Evolutionary conservation across 2,113 vertebrate genomes (phyloP), one percentile per base, ranked within the genome.

Genomic region (Lamprologus lemairii): DNA sequence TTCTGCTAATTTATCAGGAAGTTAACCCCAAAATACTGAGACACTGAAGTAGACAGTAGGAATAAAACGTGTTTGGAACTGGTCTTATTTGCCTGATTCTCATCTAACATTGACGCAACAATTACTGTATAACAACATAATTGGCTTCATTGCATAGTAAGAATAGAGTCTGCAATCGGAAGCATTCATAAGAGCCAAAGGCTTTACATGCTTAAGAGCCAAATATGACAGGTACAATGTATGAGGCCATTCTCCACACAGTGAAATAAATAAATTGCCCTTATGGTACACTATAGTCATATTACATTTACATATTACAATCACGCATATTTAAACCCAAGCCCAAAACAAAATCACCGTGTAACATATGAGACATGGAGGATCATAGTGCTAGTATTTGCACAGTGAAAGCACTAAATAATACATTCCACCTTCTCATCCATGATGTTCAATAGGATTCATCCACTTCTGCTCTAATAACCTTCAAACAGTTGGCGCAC

Each of bases 401-500:
- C 42, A 63, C 13, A 53, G 14, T 19, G 35, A 40, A 71, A 42
- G n/a, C n/a, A 6, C 45, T 19, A 28, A 28, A 54, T 85, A 85
- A 65, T 23, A 13, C 31, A 14, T 33, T 81, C 26, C 55, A 19
- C 37, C 12, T 47, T 19, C 49, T 80, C 68, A 75, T 81, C 80
- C 65, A 58, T 49, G 49, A 90, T 65, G 80, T 80, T 60, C 80
- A 88, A 71, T 19, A 55, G 63, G 60, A 88, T 87, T 88, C 86
- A 78, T 78, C 37, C 33, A 68, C 82, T 82, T 83, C 88, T 89
- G 86, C 87, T 84, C 51, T 33, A 89, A 89, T 91, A 90, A 87
- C 88, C 88, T 88, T 87, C 63, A 88, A 86, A 82, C 19, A 28
- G 31, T 51, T 54, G 47, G 14, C 12, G 2, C 37, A n/a, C n/a